Base-by-base conservation (phyloP, 2,888 invertebrate species). In the Reticulitermes lucifugus region DNA sequence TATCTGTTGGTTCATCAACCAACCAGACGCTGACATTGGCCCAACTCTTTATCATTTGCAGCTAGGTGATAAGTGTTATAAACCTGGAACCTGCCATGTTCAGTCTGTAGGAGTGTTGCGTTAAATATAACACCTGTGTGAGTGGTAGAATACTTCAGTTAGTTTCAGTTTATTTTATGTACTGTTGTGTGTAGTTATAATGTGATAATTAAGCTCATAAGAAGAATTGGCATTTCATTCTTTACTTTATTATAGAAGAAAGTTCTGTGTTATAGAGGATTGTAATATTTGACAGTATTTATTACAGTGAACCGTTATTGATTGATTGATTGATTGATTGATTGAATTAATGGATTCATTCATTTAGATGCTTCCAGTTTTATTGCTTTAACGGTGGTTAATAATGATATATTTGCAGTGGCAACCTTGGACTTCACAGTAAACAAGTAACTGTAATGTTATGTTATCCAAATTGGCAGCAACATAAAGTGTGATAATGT, bases 51-150 rank as follows among this genome's bases (percentile, higher is more conserved):
- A 77, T 77, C 46, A 77, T 77, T 77, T 77, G 77, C 77, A 77
- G 43, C 43, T 51, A 77, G 77, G 43, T 77, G 77, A 46, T 77
- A 77, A 77, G 46, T 77, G 77, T 41, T 46, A 77, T n/a, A 46
- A 77, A 46, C 12, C 46, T 46, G 77, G 43, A 46, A 46, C 43
- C n/a, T 77, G 77, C 46, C 77, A 51, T n/a, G n/a, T 77, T 46
- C 35, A 25, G 65, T 25, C 25, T 65, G 65, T 25, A 65, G 25
- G 7, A 65, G 14, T 55, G 14, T 18, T 18, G 12, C 55, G 12
- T 14, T 25, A 25, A 9, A 65, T n/a, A n/a, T 65, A 65, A 25
- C 55, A 55, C 55, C n/a, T 65, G 65, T 65, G 25, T n/a, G 25
- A 25, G 25, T 65, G 65, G n/a, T 65, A 65, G n/a, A 65, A 25